phyloP scores from a whole-genome alignment of 2,113 vertebrate species.

The Cheirogaleus medius region DNA sequence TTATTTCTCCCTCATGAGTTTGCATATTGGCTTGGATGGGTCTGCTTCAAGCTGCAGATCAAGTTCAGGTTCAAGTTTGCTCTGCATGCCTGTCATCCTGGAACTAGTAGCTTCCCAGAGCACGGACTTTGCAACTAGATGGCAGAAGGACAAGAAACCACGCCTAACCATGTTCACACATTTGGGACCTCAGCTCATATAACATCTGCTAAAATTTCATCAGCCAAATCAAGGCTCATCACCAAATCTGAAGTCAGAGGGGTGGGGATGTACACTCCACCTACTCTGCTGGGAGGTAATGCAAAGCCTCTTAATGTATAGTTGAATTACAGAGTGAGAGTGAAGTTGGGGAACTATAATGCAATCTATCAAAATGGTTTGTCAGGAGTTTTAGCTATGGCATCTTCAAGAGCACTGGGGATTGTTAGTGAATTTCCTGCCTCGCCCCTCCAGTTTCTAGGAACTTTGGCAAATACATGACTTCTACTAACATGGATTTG shows the following conservation, averaged over 20 bases:
- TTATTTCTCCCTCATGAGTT: neutral
- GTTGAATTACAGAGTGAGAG: neutral
- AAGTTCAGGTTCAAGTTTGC: neutral
- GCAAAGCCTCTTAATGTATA: neutral
- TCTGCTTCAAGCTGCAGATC: neutral
- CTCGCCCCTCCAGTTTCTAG: neutral
- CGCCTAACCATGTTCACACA: neutral
- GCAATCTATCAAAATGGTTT: neutral
- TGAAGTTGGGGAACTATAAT: neutral
- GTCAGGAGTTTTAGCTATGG: neutral
- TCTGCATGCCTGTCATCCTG: neutral
- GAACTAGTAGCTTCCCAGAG: neutral
- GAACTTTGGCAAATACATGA: neutral
- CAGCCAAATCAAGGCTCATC: neutral
- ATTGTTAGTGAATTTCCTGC: neutral
- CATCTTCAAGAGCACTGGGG: neutral
- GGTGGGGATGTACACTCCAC: neutral
- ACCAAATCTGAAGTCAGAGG: neutral
- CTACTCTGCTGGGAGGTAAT: neutral
- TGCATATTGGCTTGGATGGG: neutral
- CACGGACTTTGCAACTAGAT: neutral
- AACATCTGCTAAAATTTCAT: constrained; percentile 42
- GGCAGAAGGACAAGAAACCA: constrained; percentile 43
- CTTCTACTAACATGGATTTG: neutral
- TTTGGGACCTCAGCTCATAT: neutral